Base-by-base conservation (phyloP, 2,888 invertebrate species). In the Microplitis manilae region DNA sequence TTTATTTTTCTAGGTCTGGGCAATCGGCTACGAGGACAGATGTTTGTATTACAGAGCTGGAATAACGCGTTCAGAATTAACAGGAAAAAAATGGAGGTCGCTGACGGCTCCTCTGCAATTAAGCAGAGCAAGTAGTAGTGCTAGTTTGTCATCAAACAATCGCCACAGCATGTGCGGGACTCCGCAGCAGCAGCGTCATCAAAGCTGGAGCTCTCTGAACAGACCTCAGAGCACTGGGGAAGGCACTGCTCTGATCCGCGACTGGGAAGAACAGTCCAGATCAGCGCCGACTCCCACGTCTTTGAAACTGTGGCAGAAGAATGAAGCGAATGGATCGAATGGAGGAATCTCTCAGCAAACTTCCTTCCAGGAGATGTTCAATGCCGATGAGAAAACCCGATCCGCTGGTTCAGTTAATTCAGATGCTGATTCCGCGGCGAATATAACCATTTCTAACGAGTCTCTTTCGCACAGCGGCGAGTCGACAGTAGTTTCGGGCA, bases 1-100 rank as follows among this genome's bases (percentile, higher is more conserved):
- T n/a, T 59, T 13, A 59, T 73, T 30, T 13, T 71, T 65, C 73
- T 73, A 91, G 89, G 94, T 95, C 8, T 96, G 96, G 92, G 97
- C 95, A 9, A 94, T 97, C 83, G 96, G 97, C 6, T 93, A 94
- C 67, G 93, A 94, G 81, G 97, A 97, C 90, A 94, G 96, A 79
- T 92, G 94, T 81, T 92, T 96, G 77, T 97, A 96, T 89, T 94
- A 95, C 90, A 92, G 97, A 74, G 94, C 93, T 83, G 96, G 96
- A 38, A 94, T 96, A 5, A 93, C 93, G 39, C 90, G 92, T 9
- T 92, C 94, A 6, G 95, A 96, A 90, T 92, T 95, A 80, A 96
- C 96, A 17, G 97, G 97, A 0, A 96, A 96, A 89, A 94, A 96
- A 83, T 97, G 97, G 97, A 93, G 94, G 80, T 92, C 93, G 82